Percentiles rank a stretch among this genome's conserved stretches.
phyloP scores from a whole-genome alignment of 2,113 vertebrate species.

The Laterallus jamaicensis region DNA sequence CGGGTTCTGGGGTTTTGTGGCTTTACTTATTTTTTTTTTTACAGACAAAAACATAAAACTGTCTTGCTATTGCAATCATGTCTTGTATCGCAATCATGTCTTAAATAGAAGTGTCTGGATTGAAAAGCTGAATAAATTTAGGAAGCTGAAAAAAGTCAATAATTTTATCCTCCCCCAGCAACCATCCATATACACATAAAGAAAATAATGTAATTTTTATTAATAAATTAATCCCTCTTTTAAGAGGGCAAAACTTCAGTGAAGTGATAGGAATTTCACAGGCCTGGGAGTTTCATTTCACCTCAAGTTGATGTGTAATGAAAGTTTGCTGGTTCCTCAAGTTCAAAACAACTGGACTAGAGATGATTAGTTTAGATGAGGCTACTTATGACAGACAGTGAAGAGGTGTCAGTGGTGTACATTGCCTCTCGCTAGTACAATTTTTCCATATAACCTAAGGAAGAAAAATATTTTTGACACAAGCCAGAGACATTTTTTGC shows the following conservation, averaged over 20 bases:
- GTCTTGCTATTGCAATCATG: not conserved
- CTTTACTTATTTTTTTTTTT: not conserved
- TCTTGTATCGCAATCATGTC: not conserved
- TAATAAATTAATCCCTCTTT: not conserved
- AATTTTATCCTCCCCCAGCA: not conserved
- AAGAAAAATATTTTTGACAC: not conserved
- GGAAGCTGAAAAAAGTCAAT: not conserved
- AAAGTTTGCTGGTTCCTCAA: not conserved
- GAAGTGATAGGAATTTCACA: not conserved
- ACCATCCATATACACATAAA: not conserved
- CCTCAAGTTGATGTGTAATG: not conserved
- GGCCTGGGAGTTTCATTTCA: not conserved
- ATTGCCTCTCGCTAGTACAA: not conserved
- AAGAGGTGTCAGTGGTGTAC: not conserved
- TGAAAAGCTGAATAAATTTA: not conserved
- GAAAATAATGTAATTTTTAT: not conserved
- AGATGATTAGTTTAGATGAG: not conserved
- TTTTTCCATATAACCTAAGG: not conserved
- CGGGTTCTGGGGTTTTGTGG: not conserved
- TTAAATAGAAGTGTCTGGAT: not conserved
- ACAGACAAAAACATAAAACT: not conserved
- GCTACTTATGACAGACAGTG: not conserved
- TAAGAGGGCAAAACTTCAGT: not conserved
- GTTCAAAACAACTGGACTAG: not conserved
- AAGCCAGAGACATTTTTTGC: not conserved